These are phyloP conservation scores for Lasioglossum oenotherae DNA, from an alignment of 2,888 invertebrate genomes.

Conservation along the genomic window DNA sequence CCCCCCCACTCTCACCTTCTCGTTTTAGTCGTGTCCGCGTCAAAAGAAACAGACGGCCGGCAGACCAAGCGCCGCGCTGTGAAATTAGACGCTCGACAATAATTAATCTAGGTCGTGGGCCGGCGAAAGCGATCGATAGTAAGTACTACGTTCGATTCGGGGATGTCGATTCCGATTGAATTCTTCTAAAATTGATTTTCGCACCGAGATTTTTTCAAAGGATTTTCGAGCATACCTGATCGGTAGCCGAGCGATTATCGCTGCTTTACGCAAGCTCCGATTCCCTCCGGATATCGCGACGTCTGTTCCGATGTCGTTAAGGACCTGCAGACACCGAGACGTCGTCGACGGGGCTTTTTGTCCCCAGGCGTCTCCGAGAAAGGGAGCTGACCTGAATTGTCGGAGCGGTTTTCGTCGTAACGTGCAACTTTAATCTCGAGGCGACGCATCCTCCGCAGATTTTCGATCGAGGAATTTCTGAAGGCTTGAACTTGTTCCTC, in stretches of 20 bases:
- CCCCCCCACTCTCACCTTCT: background rate
- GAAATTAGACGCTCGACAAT: constrained; percentile 57
- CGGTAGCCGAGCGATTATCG: constrained; percentile 39
- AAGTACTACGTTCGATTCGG: background rate
- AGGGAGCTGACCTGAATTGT: constrained; percentile 74
- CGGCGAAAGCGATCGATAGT: constrained; percentile 4
- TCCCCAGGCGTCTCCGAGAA: constrained; percentile 58
- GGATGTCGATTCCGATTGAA: too few species aligned
- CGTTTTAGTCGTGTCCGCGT: background rate
- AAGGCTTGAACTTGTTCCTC: background rate
- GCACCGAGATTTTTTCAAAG: background rate
- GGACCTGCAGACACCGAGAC: constrained; percentile 4
- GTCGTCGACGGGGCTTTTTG: constrained; percentile 55
- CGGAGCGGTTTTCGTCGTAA: constrained; percentile 26
- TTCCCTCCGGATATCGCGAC: background rate
- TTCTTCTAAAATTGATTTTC: background rate
- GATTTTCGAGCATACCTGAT: constrained; percentile 5
- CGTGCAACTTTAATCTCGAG: constrained; percentile 40
- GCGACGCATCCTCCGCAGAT: background rate
- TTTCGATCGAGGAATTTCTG: background rate
- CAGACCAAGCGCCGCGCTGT: constrained; percentile 25
- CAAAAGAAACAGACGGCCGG: constrained; percentile 38
- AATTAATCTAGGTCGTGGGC: constrained; percentile 57
- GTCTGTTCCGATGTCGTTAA: constrained; percentile 17
- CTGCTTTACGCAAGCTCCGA: background rate